phyloP scores from a whole-genome alignment of 2,888 invertebrate genomes.

The Oscheius onirici region DNA sequence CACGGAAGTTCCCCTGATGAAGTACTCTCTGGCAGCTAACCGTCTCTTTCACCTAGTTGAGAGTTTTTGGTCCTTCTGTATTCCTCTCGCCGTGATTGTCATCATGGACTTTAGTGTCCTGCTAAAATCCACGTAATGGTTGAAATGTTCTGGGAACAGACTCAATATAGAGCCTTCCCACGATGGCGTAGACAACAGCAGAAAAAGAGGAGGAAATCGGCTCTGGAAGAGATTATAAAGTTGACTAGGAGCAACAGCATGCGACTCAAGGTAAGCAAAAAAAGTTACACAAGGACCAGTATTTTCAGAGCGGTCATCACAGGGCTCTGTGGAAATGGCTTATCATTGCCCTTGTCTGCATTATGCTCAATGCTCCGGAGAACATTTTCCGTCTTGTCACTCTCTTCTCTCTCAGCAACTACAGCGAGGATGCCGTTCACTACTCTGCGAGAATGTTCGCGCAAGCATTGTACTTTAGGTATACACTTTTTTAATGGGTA shows the following conservation, averaged over 20 bases:
- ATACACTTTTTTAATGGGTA: not conserved
- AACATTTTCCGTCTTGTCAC: conserved; percentile 37
- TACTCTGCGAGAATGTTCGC: conserved; percentile 36
- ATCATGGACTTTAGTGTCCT: conserved; percentile 43
- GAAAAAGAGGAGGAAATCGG: conserved; percentile 33
- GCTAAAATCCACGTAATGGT: conserved; percentile 38
- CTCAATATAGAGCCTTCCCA: conserved; percentile 32
- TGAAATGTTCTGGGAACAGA: no score
- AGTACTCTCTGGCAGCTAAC: conserved; percentile 33
- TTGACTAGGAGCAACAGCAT: conserved; percentile 37
- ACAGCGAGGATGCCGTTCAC: conserved; percentile 14
- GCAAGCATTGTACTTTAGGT: conserved; percentile 44
- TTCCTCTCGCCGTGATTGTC: conserved; percentile 41
- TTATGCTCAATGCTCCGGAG: conserved; percentile 44
- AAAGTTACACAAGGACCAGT: not conserved
- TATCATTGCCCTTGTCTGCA: conserved; percentile 40
- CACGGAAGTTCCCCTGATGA: conserved; percentile 37
- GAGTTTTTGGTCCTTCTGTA: conserved; percentile 43
- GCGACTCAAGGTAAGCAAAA: conserved; percentile 31
- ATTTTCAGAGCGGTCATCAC: conserved; percentile 39
- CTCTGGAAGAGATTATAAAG: conserved; percentile 44
- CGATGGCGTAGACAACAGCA: not conserved
- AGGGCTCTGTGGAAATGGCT: conserved; percentile 44
- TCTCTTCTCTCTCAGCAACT: conserved; percentile 22
- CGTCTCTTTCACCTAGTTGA: conserved; percentile 45